Base-by-base conservation (phyloP, 64 coral and sea anemone species). In the Acropora tenuis region DNA sequence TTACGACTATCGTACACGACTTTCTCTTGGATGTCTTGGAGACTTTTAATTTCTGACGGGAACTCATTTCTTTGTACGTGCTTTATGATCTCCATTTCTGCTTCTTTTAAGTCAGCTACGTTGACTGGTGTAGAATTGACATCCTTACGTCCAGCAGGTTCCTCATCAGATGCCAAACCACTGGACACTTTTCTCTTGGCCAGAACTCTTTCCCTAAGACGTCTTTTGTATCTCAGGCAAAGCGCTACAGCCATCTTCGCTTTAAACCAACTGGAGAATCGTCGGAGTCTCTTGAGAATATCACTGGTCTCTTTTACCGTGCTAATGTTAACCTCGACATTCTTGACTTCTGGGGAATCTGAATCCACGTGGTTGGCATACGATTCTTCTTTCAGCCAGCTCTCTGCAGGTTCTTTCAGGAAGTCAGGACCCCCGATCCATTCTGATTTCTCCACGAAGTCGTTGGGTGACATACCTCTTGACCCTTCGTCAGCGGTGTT, bases 331-430 rank as follows among this genome's bases (percentile, higher is more conserved):
- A 92, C 73, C 11, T 20, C 55, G 59, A 87, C 45, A 1, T 80
- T 87, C 47, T 79, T 92, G 5, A 91, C 42, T 65, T 91, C 89
- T 17, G 79, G 47, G 41, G 50, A 82, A 61, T 84, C 53, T 91
- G 72, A 48, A 61, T 90, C 88, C 12, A 84, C 69, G 17, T 57
- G 20, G 43, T 91, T 17, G 45, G 59, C 52, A 66, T 76, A 50
- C 43, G 15, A 49, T 16, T 92, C 90, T 92, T 74, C 80, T 13
- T 92, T 86, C 55, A 90, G 78, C 88, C 77, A 90, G n/a, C n/a
- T n/a, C n/a, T n/a, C n/a, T n/a, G n/a, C n/a, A n/a, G n/a, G n/a
- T n/a, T n/a, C n/a, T n/a, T n/a, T n/a, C n/a, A n/a, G n/a, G n/a
- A n/a, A n/a, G 10, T n/a, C n/a, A n/a, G n/a, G n/a, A n/a, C n/a